Evolutionary conservation across 92 coral and sea anemone species (phyloP), one percentile per base, ranked within the genome.

Genomic region (Zoanthus solanderi): DNA sequence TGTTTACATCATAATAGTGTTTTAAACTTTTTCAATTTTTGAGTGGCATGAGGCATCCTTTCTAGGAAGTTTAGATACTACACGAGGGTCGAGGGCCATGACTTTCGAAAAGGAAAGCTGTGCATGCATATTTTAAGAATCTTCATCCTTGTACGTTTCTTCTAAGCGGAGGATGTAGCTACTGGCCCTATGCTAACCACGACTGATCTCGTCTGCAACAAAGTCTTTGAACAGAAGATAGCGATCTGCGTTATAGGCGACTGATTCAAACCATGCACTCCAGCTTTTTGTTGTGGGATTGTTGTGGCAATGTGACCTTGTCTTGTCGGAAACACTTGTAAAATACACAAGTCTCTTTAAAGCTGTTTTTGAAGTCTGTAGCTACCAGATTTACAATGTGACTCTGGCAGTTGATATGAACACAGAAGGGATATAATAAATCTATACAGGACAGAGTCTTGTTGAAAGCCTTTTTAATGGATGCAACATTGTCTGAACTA

Each of bases 11-110:
- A 37, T 37, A 4, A 4, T 37, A 37, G 2, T 37, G 42, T 37
- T 37, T 37, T 37, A 37, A 37, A 37, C 42, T 66, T 78, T 23
- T 88, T 86, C 88, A 85, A 78, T 75, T 84, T 88, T 60, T 65
- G 15, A 8, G 93, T 93, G 16, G 84, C 84, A 77, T 78, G 92
- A 0, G 95, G 83, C 81, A 73, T 18, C 31, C 65, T 71, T 65
- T 75, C 68, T 53, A 4, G 42, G 42, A 37, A 0, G 42, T 37
- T 37, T 37, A 37, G 4, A 37, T 37, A 4, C 42, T 2, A 37
- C 42, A 37, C 42, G 42, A 37, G 42, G 23, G 23, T 23, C 23
- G 23, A 23, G 23, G 23, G 23, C 23, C 23, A 23, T 23, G 23
- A 23, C 23, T 23, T 23, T 23, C 23, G 23, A 23, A 23, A 23